Evolutionary conservation across 2,797 vertebrate genomes (phyloP).

Genomic region (Dallia pectoralis): DNA sequence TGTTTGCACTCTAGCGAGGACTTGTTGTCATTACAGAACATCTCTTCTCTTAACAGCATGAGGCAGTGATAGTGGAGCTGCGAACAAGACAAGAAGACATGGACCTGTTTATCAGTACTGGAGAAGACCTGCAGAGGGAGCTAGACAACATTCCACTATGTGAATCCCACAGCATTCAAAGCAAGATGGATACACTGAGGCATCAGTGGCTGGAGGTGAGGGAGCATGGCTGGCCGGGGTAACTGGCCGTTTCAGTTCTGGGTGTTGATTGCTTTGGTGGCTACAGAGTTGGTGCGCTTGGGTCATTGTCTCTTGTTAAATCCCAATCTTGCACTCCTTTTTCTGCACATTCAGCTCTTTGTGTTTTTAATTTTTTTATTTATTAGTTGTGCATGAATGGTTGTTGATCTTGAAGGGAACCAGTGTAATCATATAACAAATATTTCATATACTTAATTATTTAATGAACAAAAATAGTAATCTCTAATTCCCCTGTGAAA

Average conservation of each 20-base stretch:
- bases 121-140: conserved; percentile 83
- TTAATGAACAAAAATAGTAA: no score
- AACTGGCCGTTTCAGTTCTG: not conserved
- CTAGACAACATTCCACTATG: conserved; percentile 80
- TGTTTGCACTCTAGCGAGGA: conserved; percentile 47
- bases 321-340: conserved; percentile 13
- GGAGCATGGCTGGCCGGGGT: conserved; percentile 12
- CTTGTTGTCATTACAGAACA: conserved; percentile 25
- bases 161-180: conserved; percentile 70
- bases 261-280: conserved; percentile 14
- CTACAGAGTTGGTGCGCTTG: conserved; percentile 13
- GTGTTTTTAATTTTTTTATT: no score
- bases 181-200: conserved; percentile 80
- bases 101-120: conserved; percentile 86
- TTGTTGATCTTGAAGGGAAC: no score
- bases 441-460: no score
- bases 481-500: no score
- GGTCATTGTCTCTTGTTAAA: not conserved
- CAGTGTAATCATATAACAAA: no score
- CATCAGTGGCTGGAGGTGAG: conserved; percentile 92
- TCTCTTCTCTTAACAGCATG: conserved; percentile 75
- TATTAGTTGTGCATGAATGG: no score
- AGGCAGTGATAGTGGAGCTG: conserved; percentile 80
- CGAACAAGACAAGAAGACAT: conserved; percentile 83
- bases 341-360: no score